phyloP scores from a whole-genome alignment of 2,888 invertebrate genomes.

The Andrena fulva region DNA sequence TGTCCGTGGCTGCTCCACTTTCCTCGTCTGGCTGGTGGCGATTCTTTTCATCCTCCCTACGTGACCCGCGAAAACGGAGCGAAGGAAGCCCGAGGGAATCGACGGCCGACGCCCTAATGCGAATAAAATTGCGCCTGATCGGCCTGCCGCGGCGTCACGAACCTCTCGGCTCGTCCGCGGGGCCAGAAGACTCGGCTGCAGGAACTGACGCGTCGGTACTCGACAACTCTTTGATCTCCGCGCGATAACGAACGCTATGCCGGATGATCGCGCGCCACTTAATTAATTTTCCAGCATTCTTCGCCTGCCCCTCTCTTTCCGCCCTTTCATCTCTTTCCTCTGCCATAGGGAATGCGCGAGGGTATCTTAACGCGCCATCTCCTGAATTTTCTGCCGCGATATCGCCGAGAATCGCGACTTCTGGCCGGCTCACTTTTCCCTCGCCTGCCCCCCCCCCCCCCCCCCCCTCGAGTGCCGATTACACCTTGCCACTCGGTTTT shows the following conservation, averaged over 20 bases:
- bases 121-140: conserved; percentile 67
- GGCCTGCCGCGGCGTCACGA: neutral
- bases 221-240: conserved; percentile 50
- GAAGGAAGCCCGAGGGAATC: neutral
- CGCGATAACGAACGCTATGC: conserved; percentile 53
- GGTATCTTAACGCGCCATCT: conserved; percentile 42
- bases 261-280: conserved; percentile 49
- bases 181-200: conserved; percentile 10
- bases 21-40: conserved; percentile 19
- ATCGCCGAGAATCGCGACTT: conserved; percentile 13
- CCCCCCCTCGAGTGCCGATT: neutral
- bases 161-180: conserved; percentile 27
- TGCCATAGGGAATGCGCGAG: conserved; percentile 28
- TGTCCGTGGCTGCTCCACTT: conserved; percentile 50
- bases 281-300: conserved; percentile 57
- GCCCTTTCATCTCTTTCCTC: neutral
- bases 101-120: conserved; percentile 62
- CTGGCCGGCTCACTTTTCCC: neutral
- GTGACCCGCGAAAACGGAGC: conserved; percentile 8
- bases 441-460: too few species aligned
- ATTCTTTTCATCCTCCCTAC: neutral
- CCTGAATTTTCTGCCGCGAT: conserved; percentile 33
- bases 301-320: conserved; percentile 5
- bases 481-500: neutral
- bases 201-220: conserved; percentile 44